Evolutionary conservation across 2,888 invertebrate species (phyloP), one percentile per base, ranked within the genome.

Genomic region (Chloroclystis v-ata): DNA sequence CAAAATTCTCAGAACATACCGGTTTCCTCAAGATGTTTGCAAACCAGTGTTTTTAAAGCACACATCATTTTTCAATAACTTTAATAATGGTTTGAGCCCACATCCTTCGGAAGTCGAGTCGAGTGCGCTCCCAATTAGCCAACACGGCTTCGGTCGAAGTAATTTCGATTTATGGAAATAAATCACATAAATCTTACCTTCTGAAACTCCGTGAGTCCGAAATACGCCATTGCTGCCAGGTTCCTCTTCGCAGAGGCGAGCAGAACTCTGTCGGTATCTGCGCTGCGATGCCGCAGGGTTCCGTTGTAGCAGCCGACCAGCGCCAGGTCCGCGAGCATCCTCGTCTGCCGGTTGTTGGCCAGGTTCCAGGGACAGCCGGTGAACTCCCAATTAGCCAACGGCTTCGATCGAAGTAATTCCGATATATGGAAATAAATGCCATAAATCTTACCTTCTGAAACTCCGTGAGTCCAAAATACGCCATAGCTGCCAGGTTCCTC

Each of bases 401-500:
- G n/a, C n/a, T n/a, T n/a, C n/a, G n/a, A n/a, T n/a, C n/a, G n/a
- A n/a, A n/a, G n/a, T n/a, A n/a, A n/a, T n/a, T n/a, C n/a, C n/a
- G n/a, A n/a, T n/a, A n/a, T n/a, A n/a, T n/a, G n/a, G n/a, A n/a
- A n/a, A n/a, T n/a, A n/a, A n/a, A n/a, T n/a, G n/a, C n/a, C n/a
- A n/a, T n/a, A n/a, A n/a, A n/a, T 11, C 43, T 37, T 64, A 95
- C 94, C 90, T 95, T 94, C 86, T 99, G 98, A 82, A 92, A 93
- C 84, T 99, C 99, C 5, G 98, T 97, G 55, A 99, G 91, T 56
- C 98, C 99, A 80, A 99, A 99, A 82, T 97, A 99, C 43, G 98
- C 95, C 96, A 99, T 97, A 38, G 94, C 93, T 52, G 95, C 93
- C 47, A 99, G 89, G 85, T 99, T 99, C 59, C 94, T 91, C 85